Base-by-base conservation (phyloP, 2,113 vertebrate genomes). In the Rhinopomastus cyanomelas region DNA sequence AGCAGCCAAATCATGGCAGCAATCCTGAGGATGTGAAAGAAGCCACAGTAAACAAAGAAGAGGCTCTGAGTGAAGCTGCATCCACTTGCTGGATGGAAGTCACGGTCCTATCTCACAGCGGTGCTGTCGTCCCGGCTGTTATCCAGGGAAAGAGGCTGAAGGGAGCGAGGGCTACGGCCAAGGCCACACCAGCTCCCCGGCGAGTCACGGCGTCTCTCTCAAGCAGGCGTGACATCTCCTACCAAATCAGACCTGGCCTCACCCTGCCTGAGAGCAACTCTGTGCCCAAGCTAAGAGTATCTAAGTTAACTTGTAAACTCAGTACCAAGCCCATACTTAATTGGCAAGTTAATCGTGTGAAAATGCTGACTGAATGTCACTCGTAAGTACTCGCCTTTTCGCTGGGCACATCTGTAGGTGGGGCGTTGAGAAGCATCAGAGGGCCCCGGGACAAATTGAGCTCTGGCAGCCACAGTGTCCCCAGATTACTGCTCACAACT, bases 201-300 rank as follows among this genome's bases (percentile, higher is more conserved):
- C 97, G 94, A 98, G 81, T 98, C 97, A 98, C 6, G 1, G 97
- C 95, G 92, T 98, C 97, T 94, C 92, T 95, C 94, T 95, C 85
- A 81, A 91, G 94, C 82, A 96, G 96, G 95, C 2, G 30, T 97
- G 92, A 95, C 97, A 92, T 49, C 93, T 88, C 73, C 87, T 88
- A 57, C 44, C 88, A 81, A 94, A 89, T 93, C 85, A 92, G 82
- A 48, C 55, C 30, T 80, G 65, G 88, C 97, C 81, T 95, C 97
- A 88, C 97, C 97, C 94, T 96, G 75, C 91, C 95, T 95, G 85
- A 93, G 92, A 96, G 96, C 89, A 88, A 78, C 76, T 96, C 94
- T 95, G 94, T 96, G 94, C 82, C 89, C 74, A 95, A 95, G 84
- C 96, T 94, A 97, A 96, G 96, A 96, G 95, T 77, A 91, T 89